Base-by-base conservation (phyloP, 2,113 vertebrate species). In the Misgurnus mizolepis region DNA sequence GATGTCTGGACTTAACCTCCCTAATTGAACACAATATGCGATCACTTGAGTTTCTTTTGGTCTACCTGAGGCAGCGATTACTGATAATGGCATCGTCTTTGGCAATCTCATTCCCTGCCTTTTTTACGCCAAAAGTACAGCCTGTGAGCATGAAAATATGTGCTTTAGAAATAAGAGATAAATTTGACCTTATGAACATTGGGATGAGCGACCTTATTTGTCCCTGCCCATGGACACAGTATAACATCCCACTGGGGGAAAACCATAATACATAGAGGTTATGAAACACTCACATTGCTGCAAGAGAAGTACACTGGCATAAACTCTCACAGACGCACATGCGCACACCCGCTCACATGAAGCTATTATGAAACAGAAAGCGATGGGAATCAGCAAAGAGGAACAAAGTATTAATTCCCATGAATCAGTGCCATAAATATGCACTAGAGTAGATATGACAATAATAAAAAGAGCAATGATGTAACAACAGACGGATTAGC, bases 201-300 rank as follows among this genome's bases (percentile, higher is more conserved):
- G 41, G 45, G 50, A 69, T 41, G 50, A 34, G 76, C 14, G 6
- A 17, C 18, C 8, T 34, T 34, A 34, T 34, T 34, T 34, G 27
- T 34, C 27, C 27, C 27, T 34, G 27, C 27, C 27, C 27, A 34
- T 34, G 27, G 27, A 34, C 27, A 34, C 27, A 34, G n/a, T 34
- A 34, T 34, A 34, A 34, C 1, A 34, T 34, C 27, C 27, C 27
- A 34, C 27, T 34, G 8, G 45, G 40, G n/a, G 60, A 45, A 10
- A 34, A 58, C 66, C 68, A 39, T 68, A 67, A 49, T 64, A 39
- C 67, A 79, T 22, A 17, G 15, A 40, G 78, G 27, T 62, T 79
- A 68, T 79, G 77, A 60, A 79, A 68, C 53, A 15, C 73, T 62
- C 58, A 47, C 47, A 75, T 64, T 75, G 60, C 64, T 34, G 27